Evolutionary conservation across 2,888 invertebrate species (phyloP).

Genomic region (Ethmia dodecea): DNA sequence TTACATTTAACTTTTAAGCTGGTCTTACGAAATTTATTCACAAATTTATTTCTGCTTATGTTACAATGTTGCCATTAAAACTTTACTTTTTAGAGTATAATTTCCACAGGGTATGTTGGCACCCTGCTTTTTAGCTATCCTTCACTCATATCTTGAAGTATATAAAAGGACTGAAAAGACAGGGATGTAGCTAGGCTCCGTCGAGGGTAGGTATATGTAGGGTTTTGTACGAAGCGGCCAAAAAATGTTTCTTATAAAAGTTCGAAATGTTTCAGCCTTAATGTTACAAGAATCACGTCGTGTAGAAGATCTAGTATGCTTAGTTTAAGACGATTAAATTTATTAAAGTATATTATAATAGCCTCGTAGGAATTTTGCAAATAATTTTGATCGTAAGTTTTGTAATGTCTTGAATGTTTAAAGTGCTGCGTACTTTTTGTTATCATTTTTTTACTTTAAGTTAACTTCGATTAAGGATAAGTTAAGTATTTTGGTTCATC

Average conservation of each 20-base stretch:
- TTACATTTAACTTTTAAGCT: background rate
- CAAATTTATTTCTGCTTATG: slow-evolving; percentile 35
- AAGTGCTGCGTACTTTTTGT: slow-evolving; percentile 42
- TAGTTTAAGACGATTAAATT: background rate
- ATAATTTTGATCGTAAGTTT: too few species aligned
- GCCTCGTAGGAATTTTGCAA: too few species aligned
- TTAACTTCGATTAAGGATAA: slow-evolving; percentile 27
- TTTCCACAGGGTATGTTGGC: slow-evolving; percentile 55
- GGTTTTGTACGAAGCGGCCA: slow-evolving; percentile 64
- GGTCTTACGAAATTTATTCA: slow-evolving; percentile 12
- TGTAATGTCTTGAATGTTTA: slow-evolving; percentile 12
- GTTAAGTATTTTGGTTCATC: slow-evolving; percentile 32
- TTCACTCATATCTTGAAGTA: slow-evolving; percentile 52
- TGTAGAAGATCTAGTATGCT: background rate
- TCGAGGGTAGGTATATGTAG: slow-evolving; percentile 51
- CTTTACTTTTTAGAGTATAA: slow-evolving; percentile 30
- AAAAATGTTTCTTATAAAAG: slow-evolving; percentile 45
- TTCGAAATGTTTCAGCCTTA: slow-evolving; percentile 36
- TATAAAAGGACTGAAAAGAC: slow-evolving; percentile 63
- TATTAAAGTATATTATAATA: too few species aligned
- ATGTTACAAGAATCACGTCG: slow-evolving; percentile 15
- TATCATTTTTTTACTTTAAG: slow-evolving; percentile 33
- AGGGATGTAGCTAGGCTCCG: slow-evolving; percentile 62
- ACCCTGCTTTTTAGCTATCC: slow-evolving; percentile 38
- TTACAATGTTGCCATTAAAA: slow-evolving; percentile 51